phyloP scores from a whole-genome alignment of 2,888 invertebrate species.

The Drosophila mimica region DNA sequence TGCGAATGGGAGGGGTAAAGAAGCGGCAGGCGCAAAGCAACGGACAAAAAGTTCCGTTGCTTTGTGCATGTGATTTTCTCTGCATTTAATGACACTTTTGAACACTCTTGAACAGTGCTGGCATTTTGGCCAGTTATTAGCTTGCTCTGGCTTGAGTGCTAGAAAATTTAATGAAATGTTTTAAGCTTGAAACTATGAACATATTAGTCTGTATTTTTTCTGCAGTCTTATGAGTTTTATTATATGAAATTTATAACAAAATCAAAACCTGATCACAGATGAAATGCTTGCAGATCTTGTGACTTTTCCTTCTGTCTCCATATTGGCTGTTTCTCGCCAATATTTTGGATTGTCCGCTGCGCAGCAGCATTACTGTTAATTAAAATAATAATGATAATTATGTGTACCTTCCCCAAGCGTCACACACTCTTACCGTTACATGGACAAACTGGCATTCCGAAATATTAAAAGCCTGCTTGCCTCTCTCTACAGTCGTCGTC shows the following conservation, averaged over 20 bases:
- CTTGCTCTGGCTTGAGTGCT: not conserved
- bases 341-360: slow-evolving; percentile 2
- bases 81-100: not conserved
- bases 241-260: not conserved
- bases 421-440: slow-evolving; percentile 27
- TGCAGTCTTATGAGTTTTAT: not conserved
- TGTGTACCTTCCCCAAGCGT: slow-evolving; percentile 26
- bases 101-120: not conserved
- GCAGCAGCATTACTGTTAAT: slow-evolving; percentile 63
- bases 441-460: slow-evolving; percentile 19
- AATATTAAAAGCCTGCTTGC: slow-evolving; percentile 45
- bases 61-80: not conserved
- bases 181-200: no score
- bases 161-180: not conserved
- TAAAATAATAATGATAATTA: slow-evolving; percentile 76
- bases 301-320: not conserved
- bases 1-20: not conserved
- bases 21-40: not conserved
- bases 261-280: not conserved
- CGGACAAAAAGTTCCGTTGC: not conserved
- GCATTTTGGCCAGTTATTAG: not conserved
- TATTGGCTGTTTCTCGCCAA: not conserved
- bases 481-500: slow-evolving; percentile 49
- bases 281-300: not conserved
- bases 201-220: not conserved